Percentiles rank a stretch among this genome's conserved stretches.
Conservation (phyloP, 1,140 invertebrate genomes). For the Colletes gigas region DNA sequence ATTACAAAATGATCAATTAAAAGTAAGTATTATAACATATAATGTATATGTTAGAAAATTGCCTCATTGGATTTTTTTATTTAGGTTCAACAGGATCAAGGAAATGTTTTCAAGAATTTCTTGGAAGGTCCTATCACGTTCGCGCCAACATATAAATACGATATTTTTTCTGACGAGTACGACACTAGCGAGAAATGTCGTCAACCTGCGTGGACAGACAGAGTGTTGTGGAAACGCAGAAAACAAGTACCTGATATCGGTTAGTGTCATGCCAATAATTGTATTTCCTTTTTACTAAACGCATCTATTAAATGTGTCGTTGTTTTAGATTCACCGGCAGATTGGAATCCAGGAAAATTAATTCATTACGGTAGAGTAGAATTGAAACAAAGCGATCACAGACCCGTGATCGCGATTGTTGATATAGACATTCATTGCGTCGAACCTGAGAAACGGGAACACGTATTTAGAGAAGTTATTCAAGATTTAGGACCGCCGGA, state of each 20-base stretch:
- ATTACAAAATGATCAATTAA: constrained; percentile 94
- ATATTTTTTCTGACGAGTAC: constrained; percentile 99
- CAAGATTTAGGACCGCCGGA: constrained; percentile 95
- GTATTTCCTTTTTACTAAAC: background rate
- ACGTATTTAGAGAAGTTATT: constrained; percentile 92
- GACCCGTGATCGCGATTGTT: constrained; percentile 94
- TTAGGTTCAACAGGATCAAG: constrained; percentile 87
- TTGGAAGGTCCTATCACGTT: constrained; percentile 96
- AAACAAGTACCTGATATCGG: constrained; percentile 87
- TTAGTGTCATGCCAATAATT: constrained; percentile 52
- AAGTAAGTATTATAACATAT: constrained; percentile 70
- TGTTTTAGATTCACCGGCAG: constrained; percentile 79
- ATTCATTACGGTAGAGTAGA: constrained; percentile 95
- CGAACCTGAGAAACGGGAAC: constrained; percentile 86
- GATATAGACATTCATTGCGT: constrained; percentile 93
- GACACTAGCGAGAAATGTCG: constrained; percentile 99
- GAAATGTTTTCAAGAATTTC: constrained; percentile 97
- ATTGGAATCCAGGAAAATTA: constrained; percentile 89
- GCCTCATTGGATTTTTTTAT: constrained; percentile 6
- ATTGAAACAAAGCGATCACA: constrained; percentile 98
- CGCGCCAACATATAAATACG: constrained; percentile 99
- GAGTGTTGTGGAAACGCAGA: constrained; percentile 94
- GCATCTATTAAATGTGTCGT: background rate
- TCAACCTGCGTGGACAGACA: constrained; percentile 98
- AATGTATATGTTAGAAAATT: constrained; percentile 3